Percentiles rank a stretch among this genome's conserved stretches.
Conservation (phyloP, 2,113 vertebrate genomes). For the Raja brachyura region DNA sequence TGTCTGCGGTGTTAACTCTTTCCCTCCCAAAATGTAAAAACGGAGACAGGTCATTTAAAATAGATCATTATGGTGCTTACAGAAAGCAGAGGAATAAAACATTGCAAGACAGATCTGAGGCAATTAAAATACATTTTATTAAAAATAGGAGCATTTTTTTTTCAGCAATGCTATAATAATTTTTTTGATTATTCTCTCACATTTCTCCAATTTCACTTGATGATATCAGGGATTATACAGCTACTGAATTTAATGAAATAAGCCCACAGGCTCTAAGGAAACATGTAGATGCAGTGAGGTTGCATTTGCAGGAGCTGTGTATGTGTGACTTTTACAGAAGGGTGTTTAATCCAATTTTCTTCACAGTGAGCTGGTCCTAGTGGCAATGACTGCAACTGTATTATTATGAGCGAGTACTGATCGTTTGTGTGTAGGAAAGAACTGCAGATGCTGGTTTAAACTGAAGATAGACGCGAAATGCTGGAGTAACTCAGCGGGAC, state of each 20-base stretch:
- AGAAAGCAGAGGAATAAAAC: neutral
- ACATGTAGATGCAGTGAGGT: conserved; percentile 23
- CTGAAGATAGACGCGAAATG: too few relatives aligned
- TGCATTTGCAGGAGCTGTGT: conserved; percentile 26
- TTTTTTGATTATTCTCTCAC: conserved; percentile 22
- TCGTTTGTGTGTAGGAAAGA: neutral
- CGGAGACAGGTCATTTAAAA: conserved; percentile 3
- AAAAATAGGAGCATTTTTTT: conserved; percentile 2
- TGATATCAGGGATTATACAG: conserved; percentile 11
- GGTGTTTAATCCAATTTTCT: conserved; percentile 37
- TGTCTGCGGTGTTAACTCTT: conserved; percentile 27
- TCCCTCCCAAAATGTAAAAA: conserved; percentile 1
- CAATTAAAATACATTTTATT: conserved; percentile 1
- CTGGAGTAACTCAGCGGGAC: too few relatives aligned
- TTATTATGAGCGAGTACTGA: neutral
- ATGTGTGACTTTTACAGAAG: conserved; percentile 36
- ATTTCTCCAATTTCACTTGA: conserved; percentile 26
- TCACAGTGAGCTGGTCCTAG: conserved; percentile 31
- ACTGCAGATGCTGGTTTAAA: too few relatives aligned
- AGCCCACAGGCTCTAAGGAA: conserved; percentile 20
- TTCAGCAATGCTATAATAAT: neutral
- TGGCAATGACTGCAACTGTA: conserved; percentile 25
- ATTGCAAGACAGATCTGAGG: neutral
- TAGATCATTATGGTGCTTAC: neutral
- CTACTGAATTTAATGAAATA: conserved; percentile 25